These are phyloP conservation scores for Lepidotrigona ventralis DNA, from an alignment of 1,140 invertebrate species.

Conservation along the genomic window DNA sequence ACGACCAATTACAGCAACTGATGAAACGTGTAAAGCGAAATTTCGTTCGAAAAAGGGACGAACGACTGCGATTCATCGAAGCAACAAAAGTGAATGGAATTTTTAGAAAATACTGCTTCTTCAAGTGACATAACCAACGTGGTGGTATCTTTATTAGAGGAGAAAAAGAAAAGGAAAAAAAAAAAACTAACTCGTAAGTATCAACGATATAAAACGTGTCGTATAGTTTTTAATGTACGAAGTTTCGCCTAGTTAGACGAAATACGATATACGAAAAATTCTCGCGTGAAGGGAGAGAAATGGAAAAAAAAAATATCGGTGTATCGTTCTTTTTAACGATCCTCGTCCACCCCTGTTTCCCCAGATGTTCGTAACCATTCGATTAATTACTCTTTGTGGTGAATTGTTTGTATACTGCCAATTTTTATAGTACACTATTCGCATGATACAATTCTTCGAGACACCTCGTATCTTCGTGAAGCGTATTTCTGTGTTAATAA, in stretches of 20 bases:
- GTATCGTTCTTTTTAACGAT: slow-evolving; percentile 6
- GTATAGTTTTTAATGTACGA: slow-evolving; percentile 11
- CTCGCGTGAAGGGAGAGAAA: too few species aligned
- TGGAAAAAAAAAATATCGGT: not conserved
- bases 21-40: not conserved
- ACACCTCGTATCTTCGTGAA: not conserved
- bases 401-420: slow-evolving; percentile 63
- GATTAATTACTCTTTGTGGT: slow-evolving; percentile 42
- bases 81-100: not conserved
- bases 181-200: not conserved
- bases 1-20: not conserved
- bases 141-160: not conserved
- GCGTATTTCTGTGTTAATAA: slow-evolving; percentile 2
- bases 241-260: slow-evolving; percentile 19
- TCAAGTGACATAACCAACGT: not conserved
- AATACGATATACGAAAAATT: slow-evolving; percentile 4
- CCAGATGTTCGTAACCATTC: not conserved
- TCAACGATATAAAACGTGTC: slow-evolving; percentile 1
- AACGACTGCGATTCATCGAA: not conserved
- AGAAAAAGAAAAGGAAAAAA: not conserved
- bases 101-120: not conserved
- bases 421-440: slow-evolving; percentile 55
- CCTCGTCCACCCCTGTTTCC: too few species aligned
- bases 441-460: not conserved
- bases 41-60: not conserved